Conservation (phyloP, 2,888 invertebrate species). For the Biston betularia region DNA sequence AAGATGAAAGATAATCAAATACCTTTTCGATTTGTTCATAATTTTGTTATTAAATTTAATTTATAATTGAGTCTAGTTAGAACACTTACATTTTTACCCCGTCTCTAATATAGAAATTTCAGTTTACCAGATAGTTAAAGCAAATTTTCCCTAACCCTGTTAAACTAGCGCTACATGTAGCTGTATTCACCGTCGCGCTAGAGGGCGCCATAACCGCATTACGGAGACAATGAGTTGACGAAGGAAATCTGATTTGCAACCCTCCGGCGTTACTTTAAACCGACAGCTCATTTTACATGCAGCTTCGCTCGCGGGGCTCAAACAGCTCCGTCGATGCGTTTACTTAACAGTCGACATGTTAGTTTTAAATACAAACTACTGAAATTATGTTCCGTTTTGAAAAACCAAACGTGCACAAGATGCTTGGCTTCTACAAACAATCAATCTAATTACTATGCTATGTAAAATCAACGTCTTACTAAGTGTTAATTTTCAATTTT, state of each 20-base stretch:
- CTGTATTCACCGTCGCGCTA: conserved; percentile 51
- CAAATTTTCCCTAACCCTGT: neutral
- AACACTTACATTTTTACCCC: too few relatives aligned
- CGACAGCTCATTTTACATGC: conserved; percentile 77
- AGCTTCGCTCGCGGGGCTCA: conserved; percentile 34
- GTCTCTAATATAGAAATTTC: too few relatives aligned
- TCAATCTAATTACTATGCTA: too few relatives aligned
- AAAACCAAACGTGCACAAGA: too few relatives aligned
- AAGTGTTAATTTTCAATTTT: too few relatives aligned
- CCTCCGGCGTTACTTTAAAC: conserved; percentile 83
- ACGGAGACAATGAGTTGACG: conserved; percentile 83
- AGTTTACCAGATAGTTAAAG: neutral
- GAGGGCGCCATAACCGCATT: conserved; percentile 74
- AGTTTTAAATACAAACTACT: too few relatives aligned
- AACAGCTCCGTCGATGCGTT: neutral
- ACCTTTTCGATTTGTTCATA: too few relatives aligned
- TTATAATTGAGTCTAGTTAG: neutral
- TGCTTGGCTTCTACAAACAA: too few relatives aligned
- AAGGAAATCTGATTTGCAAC: conserved; percentile 84
- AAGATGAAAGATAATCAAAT: too few relatives aligned
- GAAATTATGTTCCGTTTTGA: too few relatives aligned
- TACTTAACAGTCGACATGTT: neutral
- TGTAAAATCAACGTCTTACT: too few relatives aligned
- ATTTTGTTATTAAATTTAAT: too few relatives aligned
- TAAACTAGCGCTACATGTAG: neutral